Percentiles rank a stretch among this genome's conserved stretches.
Evolutionary conservation across 2,113 vertebrate species (phyloP).

Genomic region (Sarotherodon lohbergeri): DNA sequence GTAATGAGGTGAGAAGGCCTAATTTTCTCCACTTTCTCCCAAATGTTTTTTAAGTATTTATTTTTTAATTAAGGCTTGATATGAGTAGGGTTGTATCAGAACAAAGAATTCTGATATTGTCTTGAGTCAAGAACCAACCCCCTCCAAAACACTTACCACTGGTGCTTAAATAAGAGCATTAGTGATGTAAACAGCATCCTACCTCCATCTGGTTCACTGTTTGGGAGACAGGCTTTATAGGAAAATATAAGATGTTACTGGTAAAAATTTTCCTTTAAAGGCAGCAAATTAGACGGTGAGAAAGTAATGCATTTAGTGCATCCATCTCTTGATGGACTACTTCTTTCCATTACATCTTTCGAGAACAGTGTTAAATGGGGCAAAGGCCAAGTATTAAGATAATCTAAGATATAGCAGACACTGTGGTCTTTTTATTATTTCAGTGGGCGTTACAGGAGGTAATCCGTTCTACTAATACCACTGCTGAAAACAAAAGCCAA

Average conservation of each 20-base stretch:
- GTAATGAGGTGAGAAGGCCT: neutral
- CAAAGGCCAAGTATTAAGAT: neutral
- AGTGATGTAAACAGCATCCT: neutral
- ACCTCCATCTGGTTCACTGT: neutral
- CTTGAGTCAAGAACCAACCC: neutral
- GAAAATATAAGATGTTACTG: neutral
- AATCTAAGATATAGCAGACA: neutral
- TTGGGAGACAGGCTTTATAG: neutral
- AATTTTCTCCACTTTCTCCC: neutral
- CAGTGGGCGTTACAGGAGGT: neutral
- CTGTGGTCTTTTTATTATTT: neutral
- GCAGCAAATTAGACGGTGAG: neutral
- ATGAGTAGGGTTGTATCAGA: neutral
- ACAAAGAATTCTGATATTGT: neutral
- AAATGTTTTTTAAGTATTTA: neutral
- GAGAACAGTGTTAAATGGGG: neutral
- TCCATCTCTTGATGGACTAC: neutral
- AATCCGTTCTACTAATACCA: neutral
- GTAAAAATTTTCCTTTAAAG: neutral
- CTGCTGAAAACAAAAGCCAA: neutral
- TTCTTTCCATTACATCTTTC: neutral
- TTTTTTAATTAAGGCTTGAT: neutral
- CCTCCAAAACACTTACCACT: neutral
- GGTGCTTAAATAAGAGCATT: neutral
- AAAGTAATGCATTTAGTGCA: neutral